A percentile compares a stretch with the other conserved stretches of the same genome.
Evolutionary conservation across 2,797 vertebrate species (phyloP).

Genomic region (Ptychobarbus kaznakovi): DNA sequence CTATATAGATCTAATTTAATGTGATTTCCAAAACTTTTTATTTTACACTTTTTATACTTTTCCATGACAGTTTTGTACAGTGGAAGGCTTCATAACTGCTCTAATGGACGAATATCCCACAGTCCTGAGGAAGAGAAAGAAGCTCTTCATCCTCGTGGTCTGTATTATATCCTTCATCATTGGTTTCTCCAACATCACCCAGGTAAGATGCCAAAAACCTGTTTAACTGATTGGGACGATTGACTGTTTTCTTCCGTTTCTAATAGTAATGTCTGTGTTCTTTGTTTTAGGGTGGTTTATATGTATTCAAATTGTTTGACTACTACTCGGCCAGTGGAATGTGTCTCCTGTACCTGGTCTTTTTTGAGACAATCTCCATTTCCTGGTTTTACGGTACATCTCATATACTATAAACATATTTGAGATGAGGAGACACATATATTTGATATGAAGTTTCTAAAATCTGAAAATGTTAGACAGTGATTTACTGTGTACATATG

Average conservation of each 20-base stretch:
- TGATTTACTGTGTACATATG: no score
- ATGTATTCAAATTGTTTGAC: slow-evolving; percentile 93
- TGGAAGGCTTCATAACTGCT: slow-evolving; percentile 93
- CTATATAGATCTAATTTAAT: neutral
- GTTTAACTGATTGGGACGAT: slow-evolving; percentile 40
- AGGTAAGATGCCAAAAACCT: slow-evolving; percentile 74
- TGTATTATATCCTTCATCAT: slow-evolving; percentile 88
- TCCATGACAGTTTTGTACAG: slow-evolving; percentile 86
- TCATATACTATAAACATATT: neutral
- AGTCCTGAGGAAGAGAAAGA: slow-evolving; percentile 86
- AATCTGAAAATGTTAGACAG: neutral
- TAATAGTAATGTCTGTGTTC: slow-evolving; percentile 8
- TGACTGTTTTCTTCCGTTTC: slow-evolving; percentile 70
- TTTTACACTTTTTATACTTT: neutral
- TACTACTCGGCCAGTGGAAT: slow-evolving; percentile 95
- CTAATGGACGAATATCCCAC: slow-evolving; percentile 89
- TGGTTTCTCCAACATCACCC: slow-evolving; percentile 93
- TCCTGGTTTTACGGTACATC: slow-evolving; percentile 89
- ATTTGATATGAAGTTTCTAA: neutral
- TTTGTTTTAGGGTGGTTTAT: slow-evolving; percentile 84
- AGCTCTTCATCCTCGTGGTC: slow-evolving; percentile 87
- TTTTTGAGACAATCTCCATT: slow-evolving; percentile 92
- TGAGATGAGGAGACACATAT: neutral
- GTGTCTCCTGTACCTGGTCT: slow-evolving; percentile 91
- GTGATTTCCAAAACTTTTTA: neutral